A percentile compares a stretch with the other conserved stretches of the same genome.
phyloP scores from a whole-genome alignment of 1,140 invertebrate species.

The Cepaea nemoralis region DNA sequence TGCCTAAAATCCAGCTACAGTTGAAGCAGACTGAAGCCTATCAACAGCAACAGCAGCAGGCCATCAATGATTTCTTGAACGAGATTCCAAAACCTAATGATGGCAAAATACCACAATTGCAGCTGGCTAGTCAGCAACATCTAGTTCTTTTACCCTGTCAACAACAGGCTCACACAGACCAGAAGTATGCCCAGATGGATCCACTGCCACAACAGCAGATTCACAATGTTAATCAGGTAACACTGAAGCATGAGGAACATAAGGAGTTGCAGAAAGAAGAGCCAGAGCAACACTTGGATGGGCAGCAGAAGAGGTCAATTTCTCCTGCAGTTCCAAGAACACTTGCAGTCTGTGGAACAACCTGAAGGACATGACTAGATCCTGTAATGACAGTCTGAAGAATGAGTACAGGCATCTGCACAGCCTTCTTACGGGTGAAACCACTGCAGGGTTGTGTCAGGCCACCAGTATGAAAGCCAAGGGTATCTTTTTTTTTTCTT shows the following conservation, averaged over 20 bases:
- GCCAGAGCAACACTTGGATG: background rate
- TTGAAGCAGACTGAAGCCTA: background rate
- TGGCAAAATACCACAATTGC: background rate
- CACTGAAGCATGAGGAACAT: slow-evolving; percentile 24
- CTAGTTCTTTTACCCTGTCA: background rate
- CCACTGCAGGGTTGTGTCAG: background rate
- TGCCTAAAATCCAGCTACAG: background rate
- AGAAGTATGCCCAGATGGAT: background rate
- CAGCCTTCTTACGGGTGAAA: slow-evolving; percentile 24
- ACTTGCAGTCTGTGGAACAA: background rate
- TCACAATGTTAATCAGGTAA: slow-evolving; percentile 4
- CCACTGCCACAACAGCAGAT: background rate
- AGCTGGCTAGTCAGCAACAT: background rate
- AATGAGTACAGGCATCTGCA: slow-evolving; percentile 39
- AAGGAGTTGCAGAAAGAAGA: slow-evolving; percentile 11
- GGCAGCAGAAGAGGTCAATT: background rate
- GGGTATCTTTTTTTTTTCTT: background rate
- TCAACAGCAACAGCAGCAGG: background rate
- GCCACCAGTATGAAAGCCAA: background rate
- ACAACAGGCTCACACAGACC: background rate
- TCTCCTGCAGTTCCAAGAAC: background rate
- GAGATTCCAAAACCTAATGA: background rate
- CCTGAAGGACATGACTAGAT: background rate
- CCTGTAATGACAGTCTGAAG: slow-evolving; percentile 32
- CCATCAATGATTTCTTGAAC: background rate